Conservation (phyloP, 2,797 vertebrate genomes). For the Orestias chungarensis region DNA sequence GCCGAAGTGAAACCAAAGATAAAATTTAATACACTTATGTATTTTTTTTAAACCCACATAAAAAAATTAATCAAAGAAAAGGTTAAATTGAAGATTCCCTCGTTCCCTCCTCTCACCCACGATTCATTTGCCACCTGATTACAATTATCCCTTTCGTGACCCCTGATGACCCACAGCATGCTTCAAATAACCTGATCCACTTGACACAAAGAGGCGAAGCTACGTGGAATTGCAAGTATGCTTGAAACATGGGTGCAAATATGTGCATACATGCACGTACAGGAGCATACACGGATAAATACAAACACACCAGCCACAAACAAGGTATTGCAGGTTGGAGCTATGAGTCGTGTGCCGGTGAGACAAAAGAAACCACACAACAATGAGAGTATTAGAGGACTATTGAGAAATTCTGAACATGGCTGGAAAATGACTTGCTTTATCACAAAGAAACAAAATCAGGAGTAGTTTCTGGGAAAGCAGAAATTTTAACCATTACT, state of each 20-base stretch:
- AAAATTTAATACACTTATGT: not conserved
- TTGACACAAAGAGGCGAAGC: conserved; percentile 63
- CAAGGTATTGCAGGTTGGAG: conserved; percentile 46
- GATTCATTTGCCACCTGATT: conserved; percentile 56
- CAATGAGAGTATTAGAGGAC: conserved; percentile 61
- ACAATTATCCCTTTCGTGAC: conserved; percentile 68
- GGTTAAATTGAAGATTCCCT: not conserved
- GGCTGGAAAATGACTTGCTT: conserved; percentile 32
- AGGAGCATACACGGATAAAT: conserved; percentile 1
- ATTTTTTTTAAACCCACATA: not conserved
- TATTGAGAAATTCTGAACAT: conserved; percentile 61
- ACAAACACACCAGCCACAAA: conserved; percentile 14
- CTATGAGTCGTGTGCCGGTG: conserved; percentile 24
- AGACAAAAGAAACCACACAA: conserved; percentile 47
- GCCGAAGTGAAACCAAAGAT: not conserved
- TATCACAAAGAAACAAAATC: conserved; percentile 23
- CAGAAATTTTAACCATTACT: not conserved
- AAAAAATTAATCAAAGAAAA: not conserved
- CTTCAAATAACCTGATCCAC: conserved; percentile 57
- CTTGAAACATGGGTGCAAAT: conserved; percentile 40
- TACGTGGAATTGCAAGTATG: conserved; percentile 74
- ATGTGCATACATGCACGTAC: conserved; percentile 20
- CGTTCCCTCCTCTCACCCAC: conserved; percentile 19
- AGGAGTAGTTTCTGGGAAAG: not conserved
- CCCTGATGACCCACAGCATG: conserved; percentile 48